A percentile compares a stretch with the other conserved stretches of the same genome.
phyloP scores from a whole-genome alignment of 53 echinoderm and acorn worm species.

The Holothuria scabra region DNA sequence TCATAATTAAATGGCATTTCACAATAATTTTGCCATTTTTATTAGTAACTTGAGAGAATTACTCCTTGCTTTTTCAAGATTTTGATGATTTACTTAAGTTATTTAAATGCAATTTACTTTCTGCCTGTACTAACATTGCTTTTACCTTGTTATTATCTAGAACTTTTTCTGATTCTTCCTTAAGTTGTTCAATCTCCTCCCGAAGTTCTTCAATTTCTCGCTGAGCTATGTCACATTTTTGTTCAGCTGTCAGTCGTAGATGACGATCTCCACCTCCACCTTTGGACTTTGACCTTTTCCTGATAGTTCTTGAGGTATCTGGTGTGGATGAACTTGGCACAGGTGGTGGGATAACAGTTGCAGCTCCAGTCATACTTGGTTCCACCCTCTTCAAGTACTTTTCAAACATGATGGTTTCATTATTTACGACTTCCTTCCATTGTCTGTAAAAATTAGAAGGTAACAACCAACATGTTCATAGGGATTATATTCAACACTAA shows the following conservation, averaged over 20 bases:
- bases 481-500: no score
- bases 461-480: no score
- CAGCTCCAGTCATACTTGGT: conserved; percentile 83
- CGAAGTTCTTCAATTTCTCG: conserved; percentile 95
- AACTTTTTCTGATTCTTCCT: conserved; percentile 94
- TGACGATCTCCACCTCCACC: conserved; percentile 93
- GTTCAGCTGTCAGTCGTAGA: conserved; percentile 90
- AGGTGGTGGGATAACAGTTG: conserved; percentile 67
- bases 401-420: conserved; percentile 98
- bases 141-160: conserved; percentile 94
- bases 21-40: no score
- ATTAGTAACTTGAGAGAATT: no score
- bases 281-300: conserved; percentile 95
- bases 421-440: conserved; percentile 80
- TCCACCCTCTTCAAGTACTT: conserved; percentile 98
- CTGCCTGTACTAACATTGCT: no score
- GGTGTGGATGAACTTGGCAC: conserved; percentile 84
- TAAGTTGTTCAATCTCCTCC: conserved; percentile 97
- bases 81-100: no score
- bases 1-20: no score
- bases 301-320: conserved; percentile 79
- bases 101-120: no score
- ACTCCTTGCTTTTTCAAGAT: no score
- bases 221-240: conserved; percentile 99
- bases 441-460: conserved; percentile 48